Evolutionary conservation across 1,140 invertebrate genomes (phyloP), one percentile per base, ranked within the genome.

Genomic region (Andrena cerasifolii): DNA sequence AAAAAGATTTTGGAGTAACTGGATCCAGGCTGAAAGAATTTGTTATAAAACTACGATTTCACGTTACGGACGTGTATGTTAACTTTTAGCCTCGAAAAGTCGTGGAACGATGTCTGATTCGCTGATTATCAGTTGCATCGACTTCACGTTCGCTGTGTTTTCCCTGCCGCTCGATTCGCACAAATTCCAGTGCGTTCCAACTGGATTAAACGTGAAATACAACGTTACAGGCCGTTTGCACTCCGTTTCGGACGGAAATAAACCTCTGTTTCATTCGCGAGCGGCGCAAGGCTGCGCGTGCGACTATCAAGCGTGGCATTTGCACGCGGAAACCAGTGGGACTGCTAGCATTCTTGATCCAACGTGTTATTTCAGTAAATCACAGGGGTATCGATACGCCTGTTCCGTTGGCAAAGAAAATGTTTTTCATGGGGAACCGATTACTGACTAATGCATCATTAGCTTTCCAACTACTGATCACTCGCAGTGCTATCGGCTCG

Each of bases 311-410:
- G 51, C 66, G 51, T 54, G 75, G 26, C 61, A 70, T 76, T 63
- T 47, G 61, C 33, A 77, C 43, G 26, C 59, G 45, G 43, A 61
- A 74, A 77, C 47, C 24, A 45, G 72, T 49, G 21, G 68, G 51
- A 31, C 56, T 70, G 66, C 66, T 81, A 31, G 58, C 73, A 59
- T 71, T 77, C 75, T 59, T 47, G 36, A 21, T 56, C n/a, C 26
- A 76, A 43, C 63, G 33, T 68, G 53, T 77, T 71, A 71, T 82
- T 82, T 81, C 40, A 54, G 16, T 65, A 80, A 82, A 82, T 82
- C 78, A 79, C 43, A 49, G 72, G 28, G 58, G 71, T n/a, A 45
- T 43, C 54, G 66, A 40, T 49, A 43, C 33, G 10, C 68, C 36
- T 8, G 33, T 18, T 40, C 18, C 3, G 14, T 28, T 43, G 21